Percentiles rank a stretch among this genome's conserved stretches.
Evolutionary conservation across 2,113 vertebrate species (phyloP).

Genomic region (Delphinapterus leucas): DNA sequence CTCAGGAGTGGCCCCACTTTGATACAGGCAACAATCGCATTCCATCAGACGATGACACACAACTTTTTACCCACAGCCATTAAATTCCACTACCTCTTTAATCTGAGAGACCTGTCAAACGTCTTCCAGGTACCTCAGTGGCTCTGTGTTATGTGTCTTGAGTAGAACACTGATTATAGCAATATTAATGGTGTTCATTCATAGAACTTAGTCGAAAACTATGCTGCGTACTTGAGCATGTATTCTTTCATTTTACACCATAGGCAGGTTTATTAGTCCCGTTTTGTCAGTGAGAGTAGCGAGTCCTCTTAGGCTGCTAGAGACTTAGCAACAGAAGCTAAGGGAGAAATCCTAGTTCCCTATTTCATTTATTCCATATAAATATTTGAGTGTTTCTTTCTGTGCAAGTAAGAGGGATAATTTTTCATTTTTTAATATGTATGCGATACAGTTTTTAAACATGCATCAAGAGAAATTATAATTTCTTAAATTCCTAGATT

Average conservation of each 20-base stretch:
- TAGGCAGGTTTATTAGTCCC: not conserved
- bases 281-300: not conserved
- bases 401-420: not conserved
- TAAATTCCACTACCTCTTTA: conserved; percentile 89
- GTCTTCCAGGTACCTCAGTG: conserved; percentile 84
- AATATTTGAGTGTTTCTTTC: not conserved
- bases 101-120: conserved; percentile 84
- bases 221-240: not conserved
- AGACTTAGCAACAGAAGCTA: not conserved
- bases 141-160: not conserved
- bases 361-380: not conserved
- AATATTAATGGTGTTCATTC: not conserved
- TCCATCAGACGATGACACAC: conserved; percentile 83
- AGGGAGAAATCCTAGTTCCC: not conserved
- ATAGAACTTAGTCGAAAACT: not conserved
- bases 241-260: not conserved
- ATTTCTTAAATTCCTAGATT: not conserved
- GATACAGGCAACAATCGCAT: conserved; percentile 80
- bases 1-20: conserved; percentile 72
- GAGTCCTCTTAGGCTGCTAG: not conserved
- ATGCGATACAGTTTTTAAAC: not conserved
- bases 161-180: not conserved
- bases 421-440: not conserved
- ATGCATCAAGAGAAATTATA: not conserved
- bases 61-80: conserved; percentile 84